Conservation (phyloP, 2,797 vertebrate species). For the Sebastolobus altivelis region DNA sequence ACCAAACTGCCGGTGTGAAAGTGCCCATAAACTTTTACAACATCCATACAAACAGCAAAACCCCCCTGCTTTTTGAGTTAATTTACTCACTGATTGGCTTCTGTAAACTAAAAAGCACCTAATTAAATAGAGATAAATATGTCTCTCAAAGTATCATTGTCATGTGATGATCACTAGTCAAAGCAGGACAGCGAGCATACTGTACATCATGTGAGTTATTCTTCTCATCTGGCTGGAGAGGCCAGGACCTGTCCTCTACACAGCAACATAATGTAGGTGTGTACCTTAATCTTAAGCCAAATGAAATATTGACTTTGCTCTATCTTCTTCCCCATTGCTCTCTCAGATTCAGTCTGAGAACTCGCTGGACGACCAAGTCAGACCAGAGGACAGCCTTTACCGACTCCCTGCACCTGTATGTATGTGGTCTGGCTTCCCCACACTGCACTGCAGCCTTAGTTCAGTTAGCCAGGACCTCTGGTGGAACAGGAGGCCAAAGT, state of each 20-base stretch:
- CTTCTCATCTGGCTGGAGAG: neutral
- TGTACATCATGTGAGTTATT: neutral
- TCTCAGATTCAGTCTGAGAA: constrained; percentile 87
- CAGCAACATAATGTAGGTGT: neutral
- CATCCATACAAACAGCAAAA: neutral
- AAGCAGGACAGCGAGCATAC: neutral
- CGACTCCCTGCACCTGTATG: constrained; percentile 87
- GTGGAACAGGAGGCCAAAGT: constrained; percentile 20
- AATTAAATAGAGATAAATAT: neutral
- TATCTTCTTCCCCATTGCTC: constrained; percentile 1
- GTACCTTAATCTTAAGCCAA: neutral
- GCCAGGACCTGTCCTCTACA: neutral
- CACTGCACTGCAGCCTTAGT: constrained; percentile 82
- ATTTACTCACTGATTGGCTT: neutral
- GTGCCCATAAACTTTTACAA: neutral
- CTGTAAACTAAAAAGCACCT: neutral
- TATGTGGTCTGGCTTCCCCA: constrained; percentile 89
- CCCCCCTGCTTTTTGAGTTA: neutral
- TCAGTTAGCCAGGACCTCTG: constrained; percentile 71
- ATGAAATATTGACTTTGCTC: constrained; percentile 5
- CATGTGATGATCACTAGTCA: neutral
- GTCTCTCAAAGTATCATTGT: neutral
- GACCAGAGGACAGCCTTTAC: constrained; percentile 85
- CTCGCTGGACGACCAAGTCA: constrained; percentile 88
- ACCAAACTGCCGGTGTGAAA: neutral